These are phyloP conservation scores for Otolemur crassicaudatus DNA, from an alignment of 2,797 vertebrate species.

Conservation along the genomic window DNA sequence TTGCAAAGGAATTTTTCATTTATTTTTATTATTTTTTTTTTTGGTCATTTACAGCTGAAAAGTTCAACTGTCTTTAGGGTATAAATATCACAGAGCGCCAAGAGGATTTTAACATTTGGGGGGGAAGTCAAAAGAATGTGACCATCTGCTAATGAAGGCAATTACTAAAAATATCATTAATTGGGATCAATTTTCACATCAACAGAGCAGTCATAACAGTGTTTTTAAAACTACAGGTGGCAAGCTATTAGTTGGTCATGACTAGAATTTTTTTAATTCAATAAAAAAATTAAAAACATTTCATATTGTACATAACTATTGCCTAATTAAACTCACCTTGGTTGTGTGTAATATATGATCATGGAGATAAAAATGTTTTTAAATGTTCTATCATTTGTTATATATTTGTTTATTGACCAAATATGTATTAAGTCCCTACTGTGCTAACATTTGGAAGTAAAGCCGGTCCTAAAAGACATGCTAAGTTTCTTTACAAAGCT, in stretches of 20 bases:
- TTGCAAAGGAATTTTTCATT: background rate
- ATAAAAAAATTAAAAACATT: slow-evolving; percentile 4
- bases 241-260: slow-evolving; percentile 29
- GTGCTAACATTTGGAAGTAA: background rate
- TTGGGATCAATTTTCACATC: slow-evolving; percentile 69
- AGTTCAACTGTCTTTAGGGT: background rate
- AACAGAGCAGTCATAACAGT: slow-evolving; percentile 60
- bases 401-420: background rate
- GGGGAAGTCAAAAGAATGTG: background rate
- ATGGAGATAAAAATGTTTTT: background rate
- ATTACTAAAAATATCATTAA: slow-evolving; percentile 69
- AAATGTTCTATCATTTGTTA: background rate
- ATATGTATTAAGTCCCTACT: background rate
- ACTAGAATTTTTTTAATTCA: slow-evolving; percentile 46
- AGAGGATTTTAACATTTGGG: slow-evolving; percentile 35
- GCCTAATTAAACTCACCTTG: background rate
- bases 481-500: background rate
- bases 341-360: background rate
- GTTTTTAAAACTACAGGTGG: slow-evolving; percentile 47
- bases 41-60: slow-evolving; percentile 22
- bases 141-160: slow-evolving; percentile 44
- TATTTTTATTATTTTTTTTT: slow-evolving; percentile 28
- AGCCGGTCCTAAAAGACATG: background rate
- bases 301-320: background rate
- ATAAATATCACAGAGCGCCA: background rate